Evolutionary conservation across 2,888 invertebrate genomes (phyloP).

Genomic region (Aleiodes alternator): DNA sequence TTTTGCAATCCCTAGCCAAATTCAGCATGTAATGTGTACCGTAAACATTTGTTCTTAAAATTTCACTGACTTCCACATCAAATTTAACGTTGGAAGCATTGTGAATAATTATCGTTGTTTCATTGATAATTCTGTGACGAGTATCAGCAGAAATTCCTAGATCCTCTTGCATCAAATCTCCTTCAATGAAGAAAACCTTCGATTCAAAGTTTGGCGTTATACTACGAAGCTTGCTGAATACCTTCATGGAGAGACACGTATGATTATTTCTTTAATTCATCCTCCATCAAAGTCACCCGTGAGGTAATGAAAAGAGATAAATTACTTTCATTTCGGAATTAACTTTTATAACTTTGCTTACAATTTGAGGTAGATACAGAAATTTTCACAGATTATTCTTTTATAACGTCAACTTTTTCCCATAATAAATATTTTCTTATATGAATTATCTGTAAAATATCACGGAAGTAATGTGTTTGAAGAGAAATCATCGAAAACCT

Average conservation of each 20-base stretch:
- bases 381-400: too few species aligned
- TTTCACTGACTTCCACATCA: constrained; percentile 47
- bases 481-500: too few species aligned
- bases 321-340: too few species aligned
- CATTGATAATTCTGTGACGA: constrained; percentile 50
- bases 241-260: constrained; percentile 51
- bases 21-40: constrained; percentile 63
- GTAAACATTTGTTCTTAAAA: constrained; percentile 58
- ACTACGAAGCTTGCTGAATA: constrained; percentile 59
- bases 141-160: constrained; percentile 58
- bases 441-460: too few species aligned
- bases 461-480: too few species aligned
- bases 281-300: too few species aligned
- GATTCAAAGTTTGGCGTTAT: constrained; percentile 53
- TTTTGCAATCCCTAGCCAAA: constrained; percentile 59
- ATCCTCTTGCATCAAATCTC: constrained; percentile 56
- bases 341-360: too few species aligned
- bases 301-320: too few species aligned
- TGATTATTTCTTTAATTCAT: neutral
- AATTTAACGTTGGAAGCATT: constrained; percentile 58
- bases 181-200: constrained; percentile 56
- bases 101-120: constrained; percentile 62
- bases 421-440: too few species aligned
- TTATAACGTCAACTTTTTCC: too few species aligned
- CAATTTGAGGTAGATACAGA: too few species aligned